Evolutionary conservation across 2,797 vertebrate genomes (phyloP).

Genomic region (Euthynnus affinis): DNA sequence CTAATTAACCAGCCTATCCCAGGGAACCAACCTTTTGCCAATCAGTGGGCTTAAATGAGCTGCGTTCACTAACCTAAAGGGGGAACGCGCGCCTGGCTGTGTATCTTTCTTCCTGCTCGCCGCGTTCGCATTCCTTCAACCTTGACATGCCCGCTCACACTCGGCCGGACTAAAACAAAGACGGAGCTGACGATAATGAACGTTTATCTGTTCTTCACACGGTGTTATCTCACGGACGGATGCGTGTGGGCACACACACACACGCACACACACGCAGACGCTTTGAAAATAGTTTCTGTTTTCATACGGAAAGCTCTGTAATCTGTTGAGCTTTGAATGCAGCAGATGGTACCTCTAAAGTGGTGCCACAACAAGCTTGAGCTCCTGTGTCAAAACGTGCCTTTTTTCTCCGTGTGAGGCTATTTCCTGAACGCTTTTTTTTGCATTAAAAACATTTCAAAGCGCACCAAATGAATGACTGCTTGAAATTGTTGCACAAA

Average conservation of each 20-base stretch:
- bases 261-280: no score
- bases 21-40: conserved; percentile 54
- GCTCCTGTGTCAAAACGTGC: conserved; percentile 44
- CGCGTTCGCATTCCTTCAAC: conserved; percentile 16
- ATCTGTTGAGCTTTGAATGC: conserved; percentile 60
- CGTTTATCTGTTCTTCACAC: conserved; percentile 53
- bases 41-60: conserved; percentile 53
- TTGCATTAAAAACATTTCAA: conserved; percentile 13
- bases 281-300: conserved; percentile 33
- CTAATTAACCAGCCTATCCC: conserved; percentile 69
- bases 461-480: conserved; percentile 25
- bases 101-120: conserved; percentile 18
- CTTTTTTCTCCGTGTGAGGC: background rate
- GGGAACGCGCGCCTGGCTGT: conserved; percentile 30
- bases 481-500: conserved; percentile 24
- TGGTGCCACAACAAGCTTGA: conserved; percentile 43
- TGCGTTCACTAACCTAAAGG: conserved; percentile 33
- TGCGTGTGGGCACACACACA: conserved; percentile 4
- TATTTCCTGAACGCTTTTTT: conserved; percentile 24
- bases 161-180: conserved; percentile 51
- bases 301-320: conserved; percentile 52
- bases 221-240: conserved; percentile 28
- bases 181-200: conserved; percentile 59
- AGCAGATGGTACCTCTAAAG: conserved; percentile 69
- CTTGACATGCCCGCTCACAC: conserved; percentile 24